A percentile compares a stretch with the other conserved stretches of the same genome.
These are phyloP conservation scores for Darevskia nairensis DNA, from an alignment of 2,797 vertebrate species.

Conservation along the genomic window DNA sequence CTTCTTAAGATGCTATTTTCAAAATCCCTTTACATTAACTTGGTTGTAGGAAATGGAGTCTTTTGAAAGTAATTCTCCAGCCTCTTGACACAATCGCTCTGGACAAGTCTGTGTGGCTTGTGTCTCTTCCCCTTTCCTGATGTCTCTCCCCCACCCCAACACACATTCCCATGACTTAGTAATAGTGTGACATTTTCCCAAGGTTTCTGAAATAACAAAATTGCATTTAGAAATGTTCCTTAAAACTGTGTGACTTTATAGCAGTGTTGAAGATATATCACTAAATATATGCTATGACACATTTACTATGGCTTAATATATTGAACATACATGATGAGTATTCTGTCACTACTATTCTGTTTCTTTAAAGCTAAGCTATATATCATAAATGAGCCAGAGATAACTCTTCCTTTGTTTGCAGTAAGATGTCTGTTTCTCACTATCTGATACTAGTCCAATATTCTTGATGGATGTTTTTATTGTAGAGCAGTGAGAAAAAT, in stretches of 20 bases:
- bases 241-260: background rate
- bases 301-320: too few relatives aligned
- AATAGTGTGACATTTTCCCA: too few relatives aligned
- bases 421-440: background rate
- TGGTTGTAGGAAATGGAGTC: too few relatives aligned
- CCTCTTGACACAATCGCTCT: background rate
- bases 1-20: background rate
- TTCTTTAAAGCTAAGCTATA: background rate
- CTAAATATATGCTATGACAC: background rate
- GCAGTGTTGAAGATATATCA: background rate
- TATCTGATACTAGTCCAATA: constrained; percentile 1
- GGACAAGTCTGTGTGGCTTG: background rate
- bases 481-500: background rate
- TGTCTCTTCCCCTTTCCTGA: background rate
- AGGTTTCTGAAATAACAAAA: background rate
- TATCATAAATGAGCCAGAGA: background rate
- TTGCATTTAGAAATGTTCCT: background rate
- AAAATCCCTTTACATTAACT: background rate
- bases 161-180: too few relatives aligned
- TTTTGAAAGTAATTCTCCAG: background rate
- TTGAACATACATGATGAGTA: background rate
- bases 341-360: background rate
- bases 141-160: background rate
- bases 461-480: background rate
- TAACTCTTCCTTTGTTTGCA: background rate